Conservation (phyloP, 1,140 invertebrate species). For the Aphidius gifuensis region DNA sequence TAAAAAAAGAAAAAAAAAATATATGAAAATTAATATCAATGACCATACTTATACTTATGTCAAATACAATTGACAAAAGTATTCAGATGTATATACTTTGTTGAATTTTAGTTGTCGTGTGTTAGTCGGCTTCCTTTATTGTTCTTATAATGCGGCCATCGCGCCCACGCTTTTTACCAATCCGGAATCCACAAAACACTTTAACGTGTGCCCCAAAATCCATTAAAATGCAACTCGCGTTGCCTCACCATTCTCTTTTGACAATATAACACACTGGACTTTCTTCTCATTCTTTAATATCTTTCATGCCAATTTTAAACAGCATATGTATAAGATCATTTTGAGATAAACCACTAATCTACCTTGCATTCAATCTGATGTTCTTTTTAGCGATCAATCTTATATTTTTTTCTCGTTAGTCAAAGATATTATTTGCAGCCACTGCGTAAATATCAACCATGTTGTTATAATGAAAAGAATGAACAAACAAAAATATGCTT, state of each 20-base stretch:
- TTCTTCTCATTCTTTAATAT: conserved; percentile 12
- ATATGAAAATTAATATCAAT: no score
- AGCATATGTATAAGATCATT: conserved; percentile 29
- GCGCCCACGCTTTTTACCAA: conserved; percentile 41
- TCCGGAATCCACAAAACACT: conserved; percentile 45
- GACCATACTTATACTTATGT: no score
- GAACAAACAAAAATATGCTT: background rate
- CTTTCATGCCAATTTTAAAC: conserved; percentile 8
- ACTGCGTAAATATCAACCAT: background rate
- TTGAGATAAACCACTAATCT: conserved; percentile 44
- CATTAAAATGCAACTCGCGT: conserved; percentile 48
- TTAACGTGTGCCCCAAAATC: conserved; percentile 35
- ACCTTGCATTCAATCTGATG: conserved; percentile 14
- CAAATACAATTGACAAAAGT: background rate
- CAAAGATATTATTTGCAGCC: conserved; percentile 14
- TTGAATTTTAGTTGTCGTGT: conserved; percentile 14
- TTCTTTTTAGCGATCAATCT: conserved; percentile 32
- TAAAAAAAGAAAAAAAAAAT: no score
- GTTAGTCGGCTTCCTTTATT: conserved; percentile 37
- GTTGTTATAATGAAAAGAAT: background rate
- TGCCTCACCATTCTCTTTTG: conserved; percentile 7
- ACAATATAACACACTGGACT: background rate
- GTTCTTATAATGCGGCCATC: conserved; percentile 32
- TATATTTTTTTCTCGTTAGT: conserved; percentile 29
- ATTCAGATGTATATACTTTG: background rate